These are phyloP conservation scores for Cyphomyrus plagiostoma DNA, from an alignment of 2,113 vertebrate genomes.

Conservation along the genomic window DNA sequence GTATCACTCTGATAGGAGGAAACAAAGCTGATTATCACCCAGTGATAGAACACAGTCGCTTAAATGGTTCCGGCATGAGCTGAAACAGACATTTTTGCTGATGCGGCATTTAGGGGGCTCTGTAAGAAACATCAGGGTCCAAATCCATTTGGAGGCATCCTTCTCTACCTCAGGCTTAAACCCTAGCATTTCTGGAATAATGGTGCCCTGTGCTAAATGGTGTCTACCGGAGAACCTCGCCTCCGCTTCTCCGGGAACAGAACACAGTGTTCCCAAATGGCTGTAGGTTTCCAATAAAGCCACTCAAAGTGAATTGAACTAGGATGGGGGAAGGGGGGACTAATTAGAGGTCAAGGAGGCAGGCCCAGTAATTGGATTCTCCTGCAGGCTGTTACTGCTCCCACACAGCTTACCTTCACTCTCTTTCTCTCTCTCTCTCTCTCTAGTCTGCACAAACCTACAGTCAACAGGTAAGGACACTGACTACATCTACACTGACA, in stretches of 20 bases:
- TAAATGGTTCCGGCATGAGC: not conserved
- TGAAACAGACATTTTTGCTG: not conserved
- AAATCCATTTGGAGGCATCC: not conserved
- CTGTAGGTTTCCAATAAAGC: not conserved
- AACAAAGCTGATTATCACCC: not conserved
- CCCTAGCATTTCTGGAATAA: not conserved
- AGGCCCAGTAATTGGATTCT: not conserved
- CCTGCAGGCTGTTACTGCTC: not conserved
- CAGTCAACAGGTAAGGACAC: not conserved
- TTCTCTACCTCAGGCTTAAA: not conserved
- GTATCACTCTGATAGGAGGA: not conserved
- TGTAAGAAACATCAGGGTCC: not conserved
- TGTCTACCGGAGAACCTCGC: not conserved
- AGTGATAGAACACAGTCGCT: not conserved
- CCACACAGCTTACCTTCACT: not conserved
- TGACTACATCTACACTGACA: not conserved
- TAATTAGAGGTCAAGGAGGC: constrained; percentile 6
- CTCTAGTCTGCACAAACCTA: not conserved
- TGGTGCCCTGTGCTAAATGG: not conserved
- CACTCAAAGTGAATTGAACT: not conserved
- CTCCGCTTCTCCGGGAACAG: not conserved
- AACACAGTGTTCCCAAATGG: not conserved
- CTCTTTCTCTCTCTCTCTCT: not conserved
- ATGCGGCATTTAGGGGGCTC: not conserved
- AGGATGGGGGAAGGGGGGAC: not conserved